These are phyloP conservation scores for Unio pictorum DNA, from an alignment of 2,888 invertebrate genomes.

Conservation along the genomic window DNA sequence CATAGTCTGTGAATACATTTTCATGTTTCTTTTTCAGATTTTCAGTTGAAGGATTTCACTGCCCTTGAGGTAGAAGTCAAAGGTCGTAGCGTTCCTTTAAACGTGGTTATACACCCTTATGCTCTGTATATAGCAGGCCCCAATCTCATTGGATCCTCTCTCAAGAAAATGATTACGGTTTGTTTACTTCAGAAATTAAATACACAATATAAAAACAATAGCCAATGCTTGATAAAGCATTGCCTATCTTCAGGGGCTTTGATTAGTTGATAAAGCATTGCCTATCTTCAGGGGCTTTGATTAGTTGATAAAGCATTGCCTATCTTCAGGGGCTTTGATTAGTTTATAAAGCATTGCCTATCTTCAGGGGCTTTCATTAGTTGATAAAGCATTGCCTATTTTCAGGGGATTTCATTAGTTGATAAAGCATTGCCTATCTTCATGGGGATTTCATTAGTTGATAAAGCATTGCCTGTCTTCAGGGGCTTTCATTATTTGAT, in stretches of 20 bases:
- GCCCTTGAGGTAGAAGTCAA: constrained; percentile 68
- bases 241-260: neutral
- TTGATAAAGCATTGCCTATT: neutral
- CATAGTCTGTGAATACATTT: too few relatives aligned
- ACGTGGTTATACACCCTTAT: constrained; percentile 68
- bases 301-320: too few relatives aligned
- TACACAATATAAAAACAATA: neutral
- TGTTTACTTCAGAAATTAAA: constrained; percentile 14
- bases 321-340: neutral
- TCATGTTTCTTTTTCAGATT: constrained; percentile 29
- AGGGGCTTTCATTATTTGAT: too few relatives aligned
- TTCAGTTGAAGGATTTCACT: constrained; percentile 56
- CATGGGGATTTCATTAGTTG: too few relatives aligned
- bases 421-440: neutral
- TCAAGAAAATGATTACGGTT: constrained; percentile 67
- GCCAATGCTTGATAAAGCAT: neutral
- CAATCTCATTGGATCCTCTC: constrained; percentile 59
- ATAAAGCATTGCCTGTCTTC: neutral
- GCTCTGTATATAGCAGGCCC: constrained; percentile 66
- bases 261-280: too few relatives aligned
- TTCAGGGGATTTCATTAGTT: neutral
- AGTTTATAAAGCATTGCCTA: neutral
- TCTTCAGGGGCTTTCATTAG: neutral
- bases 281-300: neutral
- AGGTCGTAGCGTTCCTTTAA: constrained; percentile 65